phyloP scores from a whole-genome alignment of 2,888 invertebrate genomes.

The Drosophila phalerata region DNA sequence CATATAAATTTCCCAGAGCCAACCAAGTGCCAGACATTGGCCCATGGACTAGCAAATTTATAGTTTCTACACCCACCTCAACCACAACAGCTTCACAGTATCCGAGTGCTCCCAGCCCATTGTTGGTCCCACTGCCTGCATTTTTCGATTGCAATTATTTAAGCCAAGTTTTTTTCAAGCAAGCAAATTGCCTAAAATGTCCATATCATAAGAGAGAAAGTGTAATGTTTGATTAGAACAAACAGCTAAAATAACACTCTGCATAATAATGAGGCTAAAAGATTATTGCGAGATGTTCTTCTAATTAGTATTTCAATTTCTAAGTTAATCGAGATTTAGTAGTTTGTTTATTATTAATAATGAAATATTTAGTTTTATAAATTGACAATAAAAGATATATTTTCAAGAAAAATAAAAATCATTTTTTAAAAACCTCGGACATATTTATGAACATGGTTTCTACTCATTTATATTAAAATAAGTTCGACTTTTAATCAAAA shows the following conservation, averaged over 20 bases:
- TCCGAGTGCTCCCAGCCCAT: constrained; percentile 11
- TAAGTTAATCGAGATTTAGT: neutral
- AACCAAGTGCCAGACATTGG: constrained; percentile 68
- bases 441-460: too few relatives aligned
- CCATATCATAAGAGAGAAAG: constrained; percentile 15
- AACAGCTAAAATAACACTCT: neutral
- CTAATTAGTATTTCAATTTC: neutral
- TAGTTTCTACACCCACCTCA: constrained; percentile 36
- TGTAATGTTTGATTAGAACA: neutral
- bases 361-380: too few relatives aligned
- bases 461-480: too few relatives aligned
- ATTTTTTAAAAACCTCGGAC: too few relatives aligned
- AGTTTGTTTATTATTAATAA: neutral
- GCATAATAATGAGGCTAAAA: constrained; percentile 4
- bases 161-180: constrained; percentile 44
- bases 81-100: neutral
- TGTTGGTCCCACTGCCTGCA: constrained; percentile 38
- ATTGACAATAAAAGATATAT: too few relatives aligned
- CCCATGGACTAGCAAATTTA: constrained; percentile 69
- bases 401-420: too few relatives aligned
- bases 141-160: constrained; percentile 57
- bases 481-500: too few relatives aligned
- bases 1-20: constrained; percentile 70
- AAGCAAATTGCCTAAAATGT: constrained; percentile 41
- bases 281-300: neutral